Conservation (phyloP, 1,140 invertebrate species). For the Brachionus sp. region DNA sequence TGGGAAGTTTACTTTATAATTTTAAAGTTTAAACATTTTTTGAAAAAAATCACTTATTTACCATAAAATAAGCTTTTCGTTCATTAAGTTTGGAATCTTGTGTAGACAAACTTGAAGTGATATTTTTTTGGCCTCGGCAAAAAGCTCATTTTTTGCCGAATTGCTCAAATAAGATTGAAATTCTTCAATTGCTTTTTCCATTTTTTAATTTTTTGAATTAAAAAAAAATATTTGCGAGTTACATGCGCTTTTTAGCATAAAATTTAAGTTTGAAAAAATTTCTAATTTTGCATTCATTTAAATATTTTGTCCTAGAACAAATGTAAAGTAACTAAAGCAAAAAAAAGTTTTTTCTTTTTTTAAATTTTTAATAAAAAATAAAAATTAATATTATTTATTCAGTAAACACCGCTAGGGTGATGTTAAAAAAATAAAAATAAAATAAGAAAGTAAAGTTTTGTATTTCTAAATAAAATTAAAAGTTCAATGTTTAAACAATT, state of each 20-base stretch:
- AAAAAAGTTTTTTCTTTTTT: too few species aligned
- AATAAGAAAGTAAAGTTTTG: too few species aligned
- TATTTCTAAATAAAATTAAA: too few species aligned
- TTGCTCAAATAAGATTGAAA: slow-evolving; percentile 15
- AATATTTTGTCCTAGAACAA: too few species aligned
- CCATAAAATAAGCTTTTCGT: slow-evolving; percentile 12
- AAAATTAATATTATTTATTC: too few species aligned
- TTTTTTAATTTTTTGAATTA: neutral
- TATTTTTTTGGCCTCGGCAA: slow-evolving; percentile 14
- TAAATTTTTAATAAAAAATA: too few species aligned
- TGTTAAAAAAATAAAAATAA: too few species aligned
- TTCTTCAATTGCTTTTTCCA: slow-evolving; percentile 34
- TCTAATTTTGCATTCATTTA: too few species aligned
- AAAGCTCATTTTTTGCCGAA: slow-evolving; percentile 28
- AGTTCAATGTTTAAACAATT: too few species aligned
- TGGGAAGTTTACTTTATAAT: slow-evolving; percentile 3
- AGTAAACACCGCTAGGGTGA: too few species aligned
- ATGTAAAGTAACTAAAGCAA: too few species aligned
- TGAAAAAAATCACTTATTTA: neutral
- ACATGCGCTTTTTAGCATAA: neutral
- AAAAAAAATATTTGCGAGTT: neutral
- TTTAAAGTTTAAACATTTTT: neutral
- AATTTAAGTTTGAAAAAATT: too few species aligned
- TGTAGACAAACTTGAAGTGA: slow-evolving; percentile 40
- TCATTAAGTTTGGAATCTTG: slow-evolving; percentile 38